Percentiles rank a stretch among this genome's conserved stretches.
phyloP scores from a whole-genome alignment of 2,888 invertebrate species.

The Harpagoxenus sublaevis region DNA sequence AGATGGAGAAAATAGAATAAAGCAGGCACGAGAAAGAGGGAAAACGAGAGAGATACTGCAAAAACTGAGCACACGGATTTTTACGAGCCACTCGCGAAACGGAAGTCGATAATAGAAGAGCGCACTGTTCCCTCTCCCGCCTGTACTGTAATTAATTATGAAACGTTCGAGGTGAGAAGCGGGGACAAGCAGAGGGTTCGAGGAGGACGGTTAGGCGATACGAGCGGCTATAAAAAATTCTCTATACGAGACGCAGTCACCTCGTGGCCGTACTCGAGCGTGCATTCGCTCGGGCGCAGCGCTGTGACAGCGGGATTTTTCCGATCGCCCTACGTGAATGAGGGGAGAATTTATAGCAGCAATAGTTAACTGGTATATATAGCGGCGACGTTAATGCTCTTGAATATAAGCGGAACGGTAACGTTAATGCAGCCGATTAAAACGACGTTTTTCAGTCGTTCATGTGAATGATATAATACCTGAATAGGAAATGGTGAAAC shows the following conservation, averaged over 20 bases:
- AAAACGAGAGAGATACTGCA: neutral
- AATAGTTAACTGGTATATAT: slow-evolving; percentile 21
- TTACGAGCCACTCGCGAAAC: slow-evolving; percentile 73
- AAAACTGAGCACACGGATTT: slow-evolving; percentile 65
- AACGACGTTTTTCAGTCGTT: slow-evolving; percentile 5
- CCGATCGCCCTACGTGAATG: slow-evolving; percentile 49
- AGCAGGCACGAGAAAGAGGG: neutral
- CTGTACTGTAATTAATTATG: slow-evolving; percentile 81
- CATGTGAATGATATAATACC: neutral
- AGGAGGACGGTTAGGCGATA: slow-evolving; percentile 59
- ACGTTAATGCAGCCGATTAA: slow-evolving; percentile 29
- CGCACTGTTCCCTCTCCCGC: slow-evolving; percentile 33
- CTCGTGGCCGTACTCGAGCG: slow-evolving; percentile 56
- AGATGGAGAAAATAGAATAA: neutral
- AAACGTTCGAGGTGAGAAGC: slow-evolving; percentile 75
- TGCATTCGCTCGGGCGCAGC: slow-evolving; percentile 32
- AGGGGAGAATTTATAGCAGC: slow-evolving; percentile 41
- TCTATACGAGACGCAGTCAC: slow-evolving; percentile 58
- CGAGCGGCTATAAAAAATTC: slow-evolving; percentile 76
- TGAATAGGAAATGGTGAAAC: neutral
- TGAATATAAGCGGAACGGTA: slow-evolving; percentile 30
- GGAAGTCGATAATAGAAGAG: slow-evolving; percentile 82
- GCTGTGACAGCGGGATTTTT: slow-evolving; percentile 66
- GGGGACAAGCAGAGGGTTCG: slow-evolving; percentile 59
- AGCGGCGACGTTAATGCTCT: slow-evolving; percentile 22